Conservation (phyloP, 2,888 invertebrate species). For the Limnephilus lunatus region DNA sequence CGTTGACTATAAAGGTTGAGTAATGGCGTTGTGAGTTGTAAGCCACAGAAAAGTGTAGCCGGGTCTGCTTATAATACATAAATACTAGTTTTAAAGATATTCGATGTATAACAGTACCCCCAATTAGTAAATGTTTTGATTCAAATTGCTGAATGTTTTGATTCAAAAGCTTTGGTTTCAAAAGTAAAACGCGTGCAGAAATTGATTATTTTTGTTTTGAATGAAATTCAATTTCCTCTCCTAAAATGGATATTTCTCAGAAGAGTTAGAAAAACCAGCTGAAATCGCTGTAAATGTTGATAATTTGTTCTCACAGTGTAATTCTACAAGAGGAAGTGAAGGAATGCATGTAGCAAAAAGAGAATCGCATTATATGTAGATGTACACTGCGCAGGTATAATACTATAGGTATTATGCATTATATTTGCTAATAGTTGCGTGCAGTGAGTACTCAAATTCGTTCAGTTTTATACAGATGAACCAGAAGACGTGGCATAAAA, state of each 20-base stretch:
- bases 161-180: not conserved
- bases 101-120: not conserved
- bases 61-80: no score
- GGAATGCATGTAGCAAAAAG: conserved; percentile 13
- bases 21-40: no score
- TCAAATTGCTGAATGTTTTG: not conserved
- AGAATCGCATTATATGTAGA: not conserved
- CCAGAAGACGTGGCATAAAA: not conserved
- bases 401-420: not conserved
- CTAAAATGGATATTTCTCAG: not conserved
- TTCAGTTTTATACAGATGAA: not conserved
- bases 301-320: conserved; percentile 2
- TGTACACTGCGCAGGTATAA: not conserved
- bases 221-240: not conserved
- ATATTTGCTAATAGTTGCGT: conserved; percentile 31
- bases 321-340: not conserved
- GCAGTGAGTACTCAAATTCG: not conserved
- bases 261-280: not conserved
- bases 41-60: no score
- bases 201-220: not conserved
- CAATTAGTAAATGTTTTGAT: not conserved
- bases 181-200: not conserved
- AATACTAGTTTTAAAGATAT: not conserved
- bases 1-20: no score
- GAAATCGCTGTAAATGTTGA: not conserved